phyloP scores from a whole-genome alignment of 2,888 invertebrate species.

The Synergus itoensis region DNA sequence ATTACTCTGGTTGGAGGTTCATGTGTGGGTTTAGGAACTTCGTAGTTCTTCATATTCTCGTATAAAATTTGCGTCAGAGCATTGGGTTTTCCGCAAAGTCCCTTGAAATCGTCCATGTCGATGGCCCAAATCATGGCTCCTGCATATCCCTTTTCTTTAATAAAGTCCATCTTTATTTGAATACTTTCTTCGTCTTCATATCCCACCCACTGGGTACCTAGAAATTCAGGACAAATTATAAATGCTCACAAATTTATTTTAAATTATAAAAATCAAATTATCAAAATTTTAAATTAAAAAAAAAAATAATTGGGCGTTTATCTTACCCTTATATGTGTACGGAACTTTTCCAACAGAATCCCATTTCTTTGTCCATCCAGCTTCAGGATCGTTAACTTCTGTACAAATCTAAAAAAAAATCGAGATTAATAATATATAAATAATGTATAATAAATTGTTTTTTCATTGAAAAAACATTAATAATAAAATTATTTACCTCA shows the following conservation, averaged over 20 bases:
- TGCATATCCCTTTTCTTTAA: constrained; percentile 89
- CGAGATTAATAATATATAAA: background rate
- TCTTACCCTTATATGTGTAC: constrained; percentile 88
- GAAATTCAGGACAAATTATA: background rate
- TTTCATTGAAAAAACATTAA: too few relatives aligned
- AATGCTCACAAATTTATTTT: background rate
- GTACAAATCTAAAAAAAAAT: constrained; percentile 84
- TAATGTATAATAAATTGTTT: too few relatives aligned
- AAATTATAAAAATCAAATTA: too few relatives aligned
- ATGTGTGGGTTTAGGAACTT: constrained; percentile 84
- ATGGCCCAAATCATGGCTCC: constrained; percentile 97
- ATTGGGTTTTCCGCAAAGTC: constrained; percentile 89
- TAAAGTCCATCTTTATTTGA: constrained; percentile 94
- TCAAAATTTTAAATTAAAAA: background rate
- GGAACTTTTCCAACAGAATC: constrained; percentile 91
- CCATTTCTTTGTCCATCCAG: constrained; percentile 91
- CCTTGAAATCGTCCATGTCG: constrained; percentile 94
- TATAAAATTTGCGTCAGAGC: constrained; percentile 86
- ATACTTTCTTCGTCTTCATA: constrained; percentile 91
- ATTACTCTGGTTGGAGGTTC: constrained; percentile 85
- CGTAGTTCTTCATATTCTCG: constrained; percentile 83
- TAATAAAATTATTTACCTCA: constrained; percentile 80
- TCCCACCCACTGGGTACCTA: constrained; percentile 92
- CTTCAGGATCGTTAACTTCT: constrained; percentile 84
- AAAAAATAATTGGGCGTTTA: background rate